Percentiles rank a stretch among this genome's conserved stretches.
phyloP scores from a whole-genome alignment of 2,888 invertebrate genomes.

The Drosophila seclusa region DNA sequence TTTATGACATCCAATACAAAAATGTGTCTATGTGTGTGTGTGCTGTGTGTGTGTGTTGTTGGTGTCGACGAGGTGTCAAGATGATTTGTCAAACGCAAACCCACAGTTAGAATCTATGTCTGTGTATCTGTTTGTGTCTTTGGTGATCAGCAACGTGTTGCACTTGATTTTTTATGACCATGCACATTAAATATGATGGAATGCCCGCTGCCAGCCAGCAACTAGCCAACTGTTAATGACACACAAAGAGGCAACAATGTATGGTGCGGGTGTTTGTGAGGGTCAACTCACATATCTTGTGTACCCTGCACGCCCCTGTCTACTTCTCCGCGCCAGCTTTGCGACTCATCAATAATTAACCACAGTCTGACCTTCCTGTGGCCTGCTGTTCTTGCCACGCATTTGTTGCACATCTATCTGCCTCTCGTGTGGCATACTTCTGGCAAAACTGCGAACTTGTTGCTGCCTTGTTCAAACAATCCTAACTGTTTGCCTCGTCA shows the following conservation, averaged over 20 bases:
- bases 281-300: conserved; percentile 27
- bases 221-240: conserved; percentile 52
- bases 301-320: neutral
- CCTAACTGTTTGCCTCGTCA: conserved; percentile 56
- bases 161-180: conserved; percentile 75
- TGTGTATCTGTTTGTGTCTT: conserved; percentile 5
- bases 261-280: conserved; percentile 47
- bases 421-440: neutral
- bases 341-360: conserved; percentile 69
- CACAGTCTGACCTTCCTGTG: conserved; percentile 66
- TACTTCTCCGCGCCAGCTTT: neutral
- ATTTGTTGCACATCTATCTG: conserved; percentile 27
- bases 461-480: conserved; percentile 37
- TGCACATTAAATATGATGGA: conserved; percentile 70
- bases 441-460: conserved; percentile 3
- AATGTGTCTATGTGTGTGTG: conserved; percentile 19
- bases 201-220: conserved; percentile 59
- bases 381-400: conserved; percentile 34
- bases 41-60: neutral
- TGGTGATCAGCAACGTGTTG: conserved; percentile 67
- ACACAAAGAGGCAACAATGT: conserved; percentile 25
- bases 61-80: conserved; percentile 66
- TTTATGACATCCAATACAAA: conserved; percentile 66
- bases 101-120: conserved; percentile 63
- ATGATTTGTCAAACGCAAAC: conserved; percentile 73